Evolutionary conservation across 2,888 invertebrate species (phyloP).

Genomic region (Invenusta paracnida): DNA sequence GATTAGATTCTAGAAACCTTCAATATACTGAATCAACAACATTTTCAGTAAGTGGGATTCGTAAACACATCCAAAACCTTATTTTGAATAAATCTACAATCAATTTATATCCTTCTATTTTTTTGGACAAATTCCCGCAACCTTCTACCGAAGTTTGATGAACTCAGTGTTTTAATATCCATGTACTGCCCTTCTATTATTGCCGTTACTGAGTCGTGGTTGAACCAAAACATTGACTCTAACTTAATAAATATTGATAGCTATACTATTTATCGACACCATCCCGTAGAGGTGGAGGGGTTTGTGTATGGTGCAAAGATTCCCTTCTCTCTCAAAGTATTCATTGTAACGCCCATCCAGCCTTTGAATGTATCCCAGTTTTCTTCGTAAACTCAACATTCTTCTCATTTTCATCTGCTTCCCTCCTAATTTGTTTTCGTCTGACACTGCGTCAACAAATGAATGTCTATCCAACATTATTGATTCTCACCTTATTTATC

Average conservation of each 20-base stretch:
- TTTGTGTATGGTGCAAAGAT: conserved; percentile 24
- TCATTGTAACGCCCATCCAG: not conserved
- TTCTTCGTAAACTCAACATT: not conserved
- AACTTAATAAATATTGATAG: conserved; percentile 7
- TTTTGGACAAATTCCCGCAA: not conserved
- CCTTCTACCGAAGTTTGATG: not conserved
- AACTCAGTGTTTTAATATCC: not conserved
- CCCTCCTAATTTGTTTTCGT: not conserved
- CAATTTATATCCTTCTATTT: not conserved
- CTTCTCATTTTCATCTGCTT: conserved; percentile 1
- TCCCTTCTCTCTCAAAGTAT: not conserved
- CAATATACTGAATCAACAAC: not conserved
- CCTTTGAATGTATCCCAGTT: conserved; percentile 24
- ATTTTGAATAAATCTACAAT: not conserved
- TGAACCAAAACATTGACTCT: conserved; percentile 24
- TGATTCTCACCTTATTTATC: conserved; percentile 28
- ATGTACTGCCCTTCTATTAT: not conserved
- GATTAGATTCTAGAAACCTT: no score
- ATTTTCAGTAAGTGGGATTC: not conserved
- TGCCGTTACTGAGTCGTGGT: not conserved
- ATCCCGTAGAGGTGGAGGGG: conserved; percentile 31
- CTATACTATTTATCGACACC: conserved; percentile 26
- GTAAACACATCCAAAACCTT: not conserved
- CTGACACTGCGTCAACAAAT: conserved; percentile 13
- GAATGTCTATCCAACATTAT: conserved; percentile 20